Conservation (phyloP, 2,888 invertebrate genomes). For the Stictocephala bisonia region DNA sequence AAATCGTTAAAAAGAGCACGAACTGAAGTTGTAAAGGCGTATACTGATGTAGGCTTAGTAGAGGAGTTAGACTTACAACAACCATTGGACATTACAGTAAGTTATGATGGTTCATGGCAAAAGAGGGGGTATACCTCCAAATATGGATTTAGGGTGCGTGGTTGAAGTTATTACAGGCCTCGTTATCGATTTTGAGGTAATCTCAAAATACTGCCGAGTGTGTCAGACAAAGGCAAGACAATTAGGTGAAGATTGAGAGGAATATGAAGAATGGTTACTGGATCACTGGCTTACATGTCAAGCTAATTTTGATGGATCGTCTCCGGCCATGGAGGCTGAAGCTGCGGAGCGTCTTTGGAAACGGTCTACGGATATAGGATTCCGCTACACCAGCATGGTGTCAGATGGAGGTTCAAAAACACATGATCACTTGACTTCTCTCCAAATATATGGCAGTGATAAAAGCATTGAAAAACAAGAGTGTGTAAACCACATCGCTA, state of each 20-base stretch:
- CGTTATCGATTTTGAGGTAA: too few relatives aligned
- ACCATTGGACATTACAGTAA: too few relatives aligned
- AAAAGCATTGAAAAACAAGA: conserved; percentile 9
- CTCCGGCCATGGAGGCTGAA: conserved; percentile 4
- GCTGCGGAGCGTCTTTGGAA: conserved; percentile 21
- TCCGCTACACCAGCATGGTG: conserved; percentile 7
- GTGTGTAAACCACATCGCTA: conserved; percentile 23
- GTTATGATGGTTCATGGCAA: too few relatives aligned
- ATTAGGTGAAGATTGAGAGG: neutral
- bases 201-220: too few relatives aligned
- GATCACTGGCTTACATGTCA: conserved; percentile 19
- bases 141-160: too few relatives aligned
- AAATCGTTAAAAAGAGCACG: too few relatives aligned
- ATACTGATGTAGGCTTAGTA: too few relatives aligned
- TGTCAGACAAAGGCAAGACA: too few relatives aligned
- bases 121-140: too few relatives aligned
- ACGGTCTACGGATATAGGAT: conserved; percentile 16
- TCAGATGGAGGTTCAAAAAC: conserved; percentile 13
- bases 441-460: neutral
- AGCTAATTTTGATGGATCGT: conserved; percentile 28
- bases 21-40: too few relatives aligned
- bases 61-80: too few relatives aligned
- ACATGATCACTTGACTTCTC: neutral
- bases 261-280: conserved; percentile 12
- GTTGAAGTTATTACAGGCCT: too few relatives aligned